Evolutionary conservation across 37 sponge, comb jelly and placozoan genomes (phyloP), one percentile per base, ranked within the genome.

Genomic region (Chondrosia reniformis): DNA sequence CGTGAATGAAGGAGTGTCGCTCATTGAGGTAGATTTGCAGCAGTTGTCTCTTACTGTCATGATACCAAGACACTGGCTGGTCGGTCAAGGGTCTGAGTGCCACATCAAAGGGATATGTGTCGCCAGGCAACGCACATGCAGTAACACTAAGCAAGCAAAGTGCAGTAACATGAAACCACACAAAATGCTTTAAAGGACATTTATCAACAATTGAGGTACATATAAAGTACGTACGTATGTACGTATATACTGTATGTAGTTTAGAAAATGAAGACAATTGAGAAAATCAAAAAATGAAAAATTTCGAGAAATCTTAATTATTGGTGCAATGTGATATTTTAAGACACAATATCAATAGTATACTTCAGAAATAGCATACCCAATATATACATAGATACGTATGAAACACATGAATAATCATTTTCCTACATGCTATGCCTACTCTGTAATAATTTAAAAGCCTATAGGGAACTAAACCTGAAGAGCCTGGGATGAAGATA

Each of bases 21-120:
- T 69, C 67, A 36, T 80, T 77, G 0, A 89, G 74, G 37, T 66
- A 61, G 15, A n/a, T 57, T 24, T 81, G 77, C 2, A 84, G 4
- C 33, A 78, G 76, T 31, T 84, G 81, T 9, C 45, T 45, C 40
- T 72, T 63, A 21, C 63, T 36, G 8, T 76, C 25, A 69, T 82
- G 42, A 58, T 25, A 66, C 34, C 66, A 74, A 13, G 66, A 74
- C 32, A 73, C 27, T 62, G 85, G 86, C 64, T 85, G 83, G 33
- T 8, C 27, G 1, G 79, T 31, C 75, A 56, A 80, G 10, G 69
- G 63, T 19, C 13, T 13, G 66, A 77, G 42, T 21, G 77, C 10
- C 30, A 75, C 62, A 25, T 36, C 44, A 0, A 24, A 25, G 43
- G 71, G 13, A 59, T 84, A 83, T 24, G 85, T 81, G 61, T 89